These are phyloP conservation scores for Watsonalla cultraria DNA, from an alignment of 2,888 invertebrate genomes.

Conservation along the genomic window DNA sequence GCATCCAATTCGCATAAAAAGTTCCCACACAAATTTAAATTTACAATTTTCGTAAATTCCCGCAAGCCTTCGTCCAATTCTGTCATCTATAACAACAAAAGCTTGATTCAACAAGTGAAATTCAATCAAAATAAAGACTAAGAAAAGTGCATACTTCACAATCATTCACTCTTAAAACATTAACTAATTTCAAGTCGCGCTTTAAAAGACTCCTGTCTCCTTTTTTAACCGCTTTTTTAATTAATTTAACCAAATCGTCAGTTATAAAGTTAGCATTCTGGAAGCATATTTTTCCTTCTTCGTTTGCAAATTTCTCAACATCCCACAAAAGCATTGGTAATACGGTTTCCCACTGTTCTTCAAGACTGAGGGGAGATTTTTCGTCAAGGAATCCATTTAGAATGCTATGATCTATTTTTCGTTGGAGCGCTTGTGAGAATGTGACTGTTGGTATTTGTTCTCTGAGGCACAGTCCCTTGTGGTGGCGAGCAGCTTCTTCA, in stretches of 20 bases:
- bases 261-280: slow-evolving; percentile 47
- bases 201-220: slow-evolving; percentile 40
- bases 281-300: slow-evolving; percentile 58
- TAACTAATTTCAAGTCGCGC: slow-evolving; percentile 39
- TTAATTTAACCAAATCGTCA: slow-evolving; percentile 45
- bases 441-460: slow-evolving; percentile 28
- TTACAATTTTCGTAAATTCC: slow-evolving; percentile 54
- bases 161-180: slow-evolving; percentile 51
- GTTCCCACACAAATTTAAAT: slow-evolving; percentile 68
- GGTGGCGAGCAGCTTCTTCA: slow-evolving; percentile 43
- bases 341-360: slow-evolving; percentile 55
- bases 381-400: slow-evolving; percentile 48
- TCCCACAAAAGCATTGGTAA: slow-evolving; percentile 60
- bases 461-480: slow-evolving; percentile 37
- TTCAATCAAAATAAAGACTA: not conserved
- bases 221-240: slow-evolving; percentile 41
- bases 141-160: slow-evolving; percentile 30
- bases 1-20: slow-evolving; percentile 47
- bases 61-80: slow-evolving; percentile 53
- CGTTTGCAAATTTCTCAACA: slow-evolving; percentile 49
- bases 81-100: slow-evolving; percentile 58
- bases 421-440: slow-evolving; percentile 50
- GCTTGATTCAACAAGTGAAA: slow-evolving; percentile 1
- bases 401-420: slow-evolving; percentile 53
- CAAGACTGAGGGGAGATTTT: slow-evolving; percentile 39